Conservation (phyloP, 2,888 invertebrate species). For the Aelia acuminata region DNA sequence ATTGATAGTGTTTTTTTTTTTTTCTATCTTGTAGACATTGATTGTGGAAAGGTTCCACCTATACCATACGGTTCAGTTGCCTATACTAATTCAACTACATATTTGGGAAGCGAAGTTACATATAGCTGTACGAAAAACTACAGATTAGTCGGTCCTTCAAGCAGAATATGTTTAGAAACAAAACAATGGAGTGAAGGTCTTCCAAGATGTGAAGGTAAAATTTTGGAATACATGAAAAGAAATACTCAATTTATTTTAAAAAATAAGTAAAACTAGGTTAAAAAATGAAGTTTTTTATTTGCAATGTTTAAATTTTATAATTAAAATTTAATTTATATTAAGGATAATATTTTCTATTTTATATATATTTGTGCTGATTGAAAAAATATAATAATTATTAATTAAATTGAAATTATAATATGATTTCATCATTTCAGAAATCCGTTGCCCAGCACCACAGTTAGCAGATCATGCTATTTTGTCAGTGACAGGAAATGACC, state of each 20-base stretch:
- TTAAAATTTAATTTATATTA: background rate
- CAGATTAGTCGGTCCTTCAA: conserved; percentile 81
- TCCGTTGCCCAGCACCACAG: conserved; percentile 87
- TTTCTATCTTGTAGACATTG: conserved; percentile 77
- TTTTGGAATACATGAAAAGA: background rate
- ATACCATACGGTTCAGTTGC: conserved; percentile 83
- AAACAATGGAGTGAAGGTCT: conserved; percentile 87
- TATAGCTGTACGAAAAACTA: conserved; percentile 87
- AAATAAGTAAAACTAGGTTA: conserved; percentile 4
- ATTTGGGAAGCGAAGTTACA: conserved; percentile 83
- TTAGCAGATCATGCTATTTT: conserved; percentile 88
- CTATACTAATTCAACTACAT: conserved; percentile 84
- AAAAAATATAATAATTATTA: too few species aligned
- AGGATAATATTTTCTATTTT: too few species aligned
- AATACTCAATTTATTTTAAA: too few species aligned
- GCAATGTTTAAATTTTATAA: background rate
- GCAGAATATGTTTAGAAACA: conserved; percentile 80
- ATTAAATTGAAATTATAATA: background rate
- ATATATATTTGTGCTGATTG: too few species aligned
- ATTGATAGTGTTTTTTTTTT: conserved; percentile 49
- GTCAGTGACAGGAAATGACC: conserved; percentile 91
- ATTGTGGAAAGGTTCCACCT: conserved; percentile 88
- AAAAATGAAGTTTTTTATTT: background rate
- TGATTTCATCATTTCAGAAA: conserved; percentile 74
- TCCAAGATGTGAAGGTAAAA: conserved; percentile 87